A percentile compares a stretch with the other conserved stretches of the same genome.
phyloP scores from a whole-genome alignment of 2,113 vertebrate genomes.

The Ciconia boyciana region DNA sequence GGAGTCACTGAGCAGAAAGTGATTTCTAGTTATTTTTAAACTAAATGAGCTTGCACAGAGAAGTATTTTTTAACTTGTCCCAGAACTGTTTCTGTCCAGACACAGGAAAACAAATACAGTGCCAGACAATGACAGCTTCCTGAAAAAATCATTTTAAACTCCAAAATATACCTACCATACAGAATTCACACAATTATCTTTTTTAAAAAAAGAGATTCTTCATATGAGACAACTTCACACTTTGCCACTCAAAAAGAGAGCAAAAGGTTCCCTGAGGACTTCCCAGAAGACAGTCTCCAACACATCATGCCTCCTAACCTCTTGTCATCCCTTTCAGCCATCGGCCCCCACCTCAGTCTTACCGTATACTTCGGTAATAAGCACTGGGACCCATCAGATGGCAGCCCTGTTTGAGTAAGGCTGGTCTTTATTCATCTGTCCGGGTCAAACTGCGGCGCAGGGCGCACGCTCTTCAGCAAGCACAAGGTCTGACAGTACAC shows the following conservation, averaged over 20 bases:
- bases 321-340: not conserved
- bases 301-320: not conserved
- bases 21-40: not conserved
- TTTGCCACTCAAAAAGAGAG: not conserved
- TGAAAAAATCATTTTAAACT: not conserved
- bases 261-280: not conserved
- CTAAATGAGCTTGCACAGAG: not conserved
- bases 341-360: not conserved
- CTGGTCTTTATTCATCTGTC: not conserved
- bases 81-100: not conserved
- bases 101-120: not conserved
- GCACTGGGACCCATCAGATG: not conserved
- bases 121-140: not conserved
- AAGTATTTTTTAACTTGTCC: not conserved
- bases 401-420: not conserved
- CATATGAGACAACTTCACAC: not conserved
- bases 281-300: not conserved
- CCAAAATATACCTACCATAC: not conserved
- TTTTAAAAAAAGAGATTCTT: not conserved
- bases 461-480: not conserved
- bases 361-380: fast-evolving
- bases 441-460: fast-evolving
- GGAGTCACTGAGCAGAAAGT: not conserved
- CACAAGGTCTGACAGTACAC: not conserved
- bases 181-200: not conserved